Base-by-base conservation (phyloP, 2,888 invertebrate genomes). In the Chelonus formosanus region DNA sequence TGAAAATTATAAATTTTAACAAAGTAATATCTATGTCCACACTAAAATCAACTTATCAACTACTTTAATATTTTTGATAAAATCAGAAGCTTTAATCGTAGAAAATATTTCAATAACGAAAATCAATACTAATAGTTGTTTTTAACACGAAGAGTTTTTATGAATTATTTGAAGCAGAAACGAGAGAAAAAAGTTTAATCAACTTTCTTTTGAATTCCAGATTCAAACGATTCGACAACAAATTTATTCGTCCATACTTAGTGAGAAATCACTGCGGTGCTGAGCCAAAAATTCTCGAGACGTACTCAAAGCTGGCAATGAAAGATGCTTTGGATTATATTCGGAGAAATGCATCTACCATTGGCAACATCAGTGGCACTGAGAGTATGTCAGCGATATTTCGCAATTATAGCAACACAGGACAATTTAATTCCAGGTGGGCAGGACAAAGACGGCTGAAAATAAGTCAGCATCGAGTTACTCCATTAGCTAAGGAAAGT, bases 171-270 rank as follows among this genome's bases (percentile, higher is more conserved):
- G 20, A 20, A 20, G 20, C 20, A 20, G 20, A 20, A 20, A 20
- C 20, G 20, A 20, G 20, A 20, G 20, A 20, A 20, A 20, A 20
- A 20, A 20, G 2, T 20, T 20, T 20, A 20, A 20, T 20, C 20
- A 20, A 20, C 20, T 20, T 20, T 20, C 20, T 20, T 1, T 20
- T 20, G 20, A 20, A 20, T 20, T 20, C 6, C 61, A 92, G 92
- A 84, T 97, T 97, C 85, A 96, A 97, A 84, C 89, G 95, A 75
- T 96, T 96, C 85, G 97, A 97, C 85, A 96, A 95, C 85, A 91
- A 92, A 80, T 97, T 95, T 85, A 92, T 98, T 77, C 90, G 96
- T 72, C 97, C 96, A 32, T 90, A 93, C 79, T 85, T 97, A 75
- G 88, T 96, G 72, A 89, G 95, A 75, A 92, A 96, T 84, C 90